These are phyloP conservation scores for Heterodera schachtii DNA, from an alignment of 1,140 invertebrate species.

Conservation along the genomic window DNA sequence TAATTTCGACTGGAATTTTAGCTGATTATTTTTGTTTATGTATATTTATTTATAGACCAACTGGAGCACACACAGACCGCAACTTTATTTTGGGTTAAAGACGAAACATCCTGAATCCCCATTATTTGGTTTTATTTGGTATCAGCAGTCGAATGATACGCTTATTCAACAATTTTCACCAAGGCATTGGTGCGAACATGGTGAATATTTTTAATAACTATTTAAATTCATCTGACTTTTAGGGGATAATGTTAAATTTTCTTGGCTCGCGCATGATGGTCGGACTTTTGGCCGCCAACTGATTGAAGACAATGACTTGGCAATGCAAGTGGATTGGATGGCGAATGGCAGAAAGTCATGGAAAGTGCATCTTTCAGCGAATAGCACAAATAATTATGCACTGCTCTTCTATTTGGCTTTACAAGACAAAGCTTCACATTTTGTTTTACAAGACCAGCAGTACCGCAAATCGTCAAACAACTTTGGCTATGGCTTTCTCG, in stretches of 20 bases:
- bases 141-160: conserved; percentile 75
- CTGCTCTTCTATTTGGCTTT: conserved; percentile 46
- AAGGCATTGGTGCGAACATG: conserved; percentile 86
- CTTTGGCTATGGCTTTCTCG: conserved; percentile 12
- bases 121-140: conserved; percentile 95
- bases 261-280: conserved; percentile 90
- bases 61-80: conserved; percentile 89
- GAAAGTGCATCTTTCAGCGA: conserved; percentile 34
- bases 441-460: neutral
- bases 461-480: neutral
- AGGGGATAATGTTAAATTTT: conserved; percentile 74
- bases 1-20: neutral
- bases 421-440: conserved; percentile 29
- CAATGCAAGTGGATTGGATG: conserved; percentile 79
- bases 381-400: conserved; percentile 19
- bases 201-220: conserved; percentile 70
- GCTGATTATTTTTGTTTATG: neutral
- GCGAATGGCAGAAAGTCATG: conserved; percentile 87
- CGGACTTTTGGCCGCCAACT: conserved; percentile 86
- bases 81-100: conserved; percentile 79
- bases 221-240: neutral
- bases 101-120: conserved; percentile 83
- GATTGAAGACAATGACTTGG: conserved; percentile 74
- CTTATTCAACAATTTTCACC: conserved; percentile 59
- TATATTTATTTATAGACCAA: conserved; percentile 31